phyloP scores from a whole-genome alignment of 2,888 invertebrate genomes.

The Ypsolopha scabrella region DNA sequence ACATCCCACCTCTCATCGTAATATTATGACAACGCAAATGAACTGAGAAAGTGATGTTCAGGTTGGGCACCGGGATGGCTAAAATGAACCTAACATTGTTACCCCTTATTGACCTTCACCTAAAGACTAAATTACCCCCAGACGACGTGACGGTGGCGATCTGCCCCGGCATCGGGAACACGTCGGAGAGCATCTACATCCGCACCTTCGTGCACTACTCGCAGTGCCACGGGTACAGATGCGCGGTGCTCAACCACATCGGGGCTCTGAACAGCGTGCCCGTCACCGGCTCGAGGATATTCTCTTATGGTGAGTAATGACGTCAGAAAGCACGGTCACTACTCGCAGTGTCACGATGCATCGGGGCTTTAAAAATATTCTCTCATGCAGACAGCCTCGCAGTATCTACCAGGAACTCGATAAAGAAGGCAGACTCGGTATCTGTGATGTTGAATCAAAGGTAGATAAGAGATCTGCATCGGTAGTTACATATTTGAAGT shows the following conservation, averaged over 20 bases:
- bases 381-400: slow-evolving; percentile 72
- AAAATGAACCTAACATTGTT: slow-evolving; percentile 4
- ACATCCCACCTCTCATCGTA: too few relatives aligned
- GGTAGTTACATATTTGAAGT: too few relatives aligned
- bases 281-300: slow-evolving; percentile 89
- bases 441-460: too few relatives aligned
- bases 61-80: too few relatives aligned
- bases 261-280: slow-evolving; percentile 89
- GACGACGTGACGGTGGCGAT: slow-evolving; percentile 91
- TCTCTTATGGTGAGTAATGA: slow-evolving; percentile 84
- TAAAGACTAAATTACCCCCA: slow-evolving; percentile 30
- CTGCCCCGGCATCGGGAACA: slow-evolving; percentile 94
- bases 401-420: too few relatives aligned
- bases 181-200: slow-evolving; percentile 94
- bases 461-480: too few relatives aligned
- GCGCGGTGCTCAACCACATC: slow-evolving; percentile 94
- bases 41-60: too few relatives aligned
- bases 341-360: slow-evolving; percentile 91
- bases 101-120: too few relatives aligned
- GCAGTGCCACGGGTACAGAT: slow-evolving; percentile 90
- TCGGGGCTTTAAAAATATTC: slow-evolving; percentile 93
- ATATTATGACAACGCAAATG: too few relatives aligned
- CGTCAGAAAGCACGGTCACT: slow-evolving; percentile 4
- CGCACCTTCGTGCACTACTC: slow-evolving; percentile 94
- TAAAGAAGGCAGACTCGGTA: too few relatives aligned